Percentiles rank a stretch among this genome's conserved stretches.
These are phyloP conservation scores for Saccostrea glomerata DNA, from an alignment of 1,140 invertebrate genomes.

Conservation along the genomic window DNA sequence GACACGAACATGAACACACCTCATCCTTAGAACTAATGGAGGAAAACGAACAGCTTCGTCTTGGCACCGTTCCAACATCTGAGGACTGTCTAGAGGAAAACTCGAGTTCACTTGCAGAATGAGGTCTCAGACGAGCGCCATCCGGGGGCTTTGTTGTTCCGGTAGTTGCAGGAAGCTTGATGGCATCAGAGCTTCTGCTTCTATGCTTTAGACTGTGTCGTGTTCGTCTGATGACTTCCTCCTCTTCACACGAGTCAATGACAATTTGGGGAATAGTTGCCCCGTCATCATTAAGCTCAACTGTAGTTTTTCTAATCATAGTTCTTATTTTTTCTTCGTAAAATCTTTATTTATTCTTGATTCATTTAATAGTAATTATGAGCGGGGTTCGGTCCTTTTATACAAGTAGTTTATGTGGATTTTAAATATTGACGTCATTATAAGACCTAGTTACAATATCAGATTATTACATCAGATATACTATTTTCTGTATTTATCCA, in stretches of 20 bases:
- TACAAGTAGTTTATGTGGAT: not conserved
- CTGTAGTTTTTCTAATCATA: not conserved
- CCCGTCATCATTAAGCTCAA: not conserved
- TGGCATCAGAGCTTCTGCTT: not conserved
- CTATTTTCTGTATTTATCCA: not conserved
- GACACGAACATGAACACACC: conserved; percentile 9
- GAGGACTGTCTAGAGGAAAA: not conserved
- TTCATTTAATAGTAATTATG: not conserved
- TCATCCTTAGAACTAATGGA: not conserved
- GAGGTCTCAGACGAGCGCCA: not conserved
- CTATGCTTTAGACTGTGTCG: conserved; percentile 6
- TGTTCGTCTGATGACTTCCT: not conserved
- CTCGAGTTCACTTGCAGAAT: not conserved
- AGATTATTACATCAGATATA: not conserved
- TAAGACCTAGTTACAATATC: not conserved
- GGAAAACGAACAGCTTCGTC: conserved; percentile 23
- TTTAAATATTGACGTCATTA: conserved; percentile 28
- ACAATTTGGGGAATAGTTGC: conserved; percentile 2
- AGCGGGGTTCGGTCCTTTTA: not conserved
- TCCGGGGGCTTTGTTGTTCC: not conserved
- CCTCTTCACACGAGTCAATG: not conserved
- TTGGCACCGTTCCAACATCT: not conserved
- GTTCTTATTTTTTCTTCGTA: not conserved
- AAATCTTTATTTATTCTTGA: not conserved
- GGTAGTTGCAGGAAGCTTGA: not conserved